Conservation (phyloP, 1,140 invertebrate genomes). For the Pygmarrhopalites habei region DNA sequence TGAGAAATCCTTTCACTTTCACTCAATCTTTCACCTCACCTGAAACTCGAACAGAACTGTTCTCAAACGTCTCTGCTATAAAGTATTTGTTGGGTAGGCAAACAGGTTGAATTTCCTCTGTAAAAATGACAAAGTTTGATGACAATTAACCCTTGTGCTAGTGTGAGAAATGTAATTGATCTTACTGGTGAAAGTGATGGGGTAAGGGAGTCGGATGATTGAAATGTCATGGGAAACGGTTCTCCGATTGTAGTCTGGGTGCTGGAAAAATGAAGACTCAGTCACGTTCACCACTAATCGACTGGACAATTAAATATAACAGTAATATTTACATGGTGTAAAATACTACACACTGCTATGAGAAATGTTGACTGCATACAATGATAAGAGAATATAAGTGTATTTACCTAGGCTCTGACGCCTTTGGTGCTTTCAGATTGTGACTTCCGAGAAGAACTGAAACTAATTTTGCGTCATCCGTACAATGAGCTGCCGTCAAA, state of each 20-base stretch:
- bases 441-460: conserved; percentile 12
- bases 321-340: too few relatives aligned
- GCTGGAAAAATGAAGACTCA: conserved; percentile 25
- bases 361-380: too few relatives aligned
- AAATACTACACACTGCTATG: too few relatives aligned
- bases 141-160: not conserved
- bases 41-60: conserved; percentile 22
- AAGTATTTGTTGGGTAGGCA: conserved; percentile 34
- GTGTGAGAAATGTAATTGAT: too few relatives aligned
- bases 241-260: conserved; percentile 32
- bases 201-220: conserved; percentile 32
- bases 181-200: conserved; percentile 27
- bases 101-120: conserved; percentile 32
- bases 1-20: too few relatives aligned
- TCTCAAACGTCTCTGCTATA: conserved; percentile 18
- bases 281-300: conserved; percentile 30
- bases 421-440: conserved; percentile 5
- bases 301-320: too few relatives aligned
- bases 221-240: conserved; percentile 33
- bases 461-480: conserved; percentile 20
- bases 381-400: too few relatives aligned
- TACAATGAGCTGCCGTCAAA: conserved; percentile 31
- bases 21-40: too few relatives aligned
- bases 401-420: conserved; percentile 7
- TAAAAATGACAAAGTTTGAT: too few relatives aligned